These are phyloP conservation scores for Sorex fumeus DNA, from an alignment of 2,113 vertebrate species.

Conservation along the genomic window DNA sequence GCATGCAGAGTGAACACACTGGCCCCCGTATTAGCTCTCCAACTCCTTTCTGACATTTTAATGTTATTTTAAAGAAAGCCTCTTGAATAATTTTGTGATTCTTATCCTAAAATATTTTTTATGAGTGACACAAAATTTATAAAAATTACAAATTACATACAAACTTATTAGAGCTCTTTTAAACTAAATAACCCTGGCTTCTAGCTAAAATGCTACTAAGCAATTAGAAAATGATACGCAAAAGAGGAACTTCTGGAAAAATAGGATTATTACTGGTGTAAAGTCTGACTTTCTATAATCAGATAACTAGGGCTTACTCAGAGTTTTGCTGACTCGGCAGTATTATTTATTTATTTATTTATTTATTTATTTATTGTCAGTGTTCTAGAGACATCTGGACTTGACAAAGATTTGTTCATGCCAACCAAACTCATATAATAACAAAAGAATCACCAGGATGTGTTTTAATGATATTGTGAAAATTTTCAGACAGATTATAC, in stretches of 20 bases:
- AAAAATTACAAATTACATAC: constrained; percentile 42
- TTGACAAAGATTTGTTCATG: neutral
- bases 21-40: no score
- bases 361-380: no score
- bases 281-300: neutral
- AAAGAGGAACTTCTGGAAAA: neutral
- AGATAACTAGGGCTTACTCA: neutral
- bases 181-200: neutral
- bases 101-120: neutral
- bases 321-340: neutral
- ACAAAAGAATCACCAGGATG: constrained; percentile 50
- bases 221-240: neutral
- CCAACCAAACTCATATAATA: neutral
- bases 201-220: neutral
- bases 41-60: neutral
- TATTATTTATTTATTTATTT: no score
- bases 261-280: neutral
- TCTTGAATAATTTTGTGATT: no score
- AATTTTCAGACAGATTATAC: constrained; percentile 29
- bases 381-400: constrained; percentile 9
- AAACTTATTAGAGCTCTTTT: constrained; percentile 23
- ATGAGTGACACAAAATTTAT: neutral
- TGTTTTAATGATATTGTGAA: neutral
- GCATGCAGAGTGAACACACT: no score
- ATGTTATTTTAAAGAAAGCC: neutral